These are phyloP conservation scores for Chiloscyllium plagiosum DNA, from an alignment of 2,113 vertebrate species.

Conservation along the genomic window DNA sequence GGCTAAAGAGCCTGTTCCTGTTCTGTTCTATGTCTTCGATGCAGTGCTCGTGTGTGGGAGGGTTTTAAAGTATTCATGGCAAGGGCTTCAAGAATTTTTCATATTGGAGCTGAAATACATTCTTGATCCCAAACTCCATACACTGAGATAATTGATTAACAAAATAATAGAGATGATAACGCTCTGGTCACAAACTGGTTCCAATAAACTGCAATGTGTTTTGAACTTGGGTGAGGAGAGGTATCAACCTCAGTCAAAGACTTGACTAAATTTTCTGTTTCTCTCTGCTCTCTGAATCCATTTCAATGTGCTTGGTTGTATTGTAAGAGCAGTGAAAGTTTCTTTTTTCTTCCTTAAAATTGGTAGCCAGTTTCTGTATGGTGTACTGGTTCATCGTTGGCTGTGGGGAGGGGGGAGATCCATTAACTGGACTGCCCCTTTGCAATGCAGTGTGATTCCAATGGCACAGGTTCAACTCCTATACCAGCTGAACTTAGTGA, in stretches of 20 bases:
- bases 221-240: neutral
- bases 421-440: too few species aligned
- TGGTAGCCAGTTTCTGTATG: neutral
- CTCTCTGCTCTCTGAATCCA: too few species aligned
- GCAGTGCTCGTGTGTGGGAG: too few species aligned
- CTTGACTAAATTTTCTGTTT: neutral
- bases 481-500: too few species aligned
- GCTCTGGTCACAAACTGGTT: too few species aligned
- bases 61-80: neutral
- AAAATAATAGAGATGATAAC: too few species aligned
- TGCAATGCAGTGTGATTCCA: too few species aligned
- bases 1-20: too few species aligned
- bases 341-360: neutral
- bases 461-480: too few species aligned
- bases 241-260: neutral
- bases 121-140: neutral
- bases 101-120: neutral
- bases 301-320: neutral
- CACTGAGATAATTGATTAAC: neutral
- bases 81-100: neutral
- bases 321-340: neutral
- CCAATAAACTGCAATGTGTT: neutral
- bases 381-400: neutral
- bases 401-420: too few species aligned
- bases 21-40: too few species aligned